phyloP scores from a whole-genome alignment of 2,113 vertebrate species.

The Paradoxurus hermaphroditus region DNA sequence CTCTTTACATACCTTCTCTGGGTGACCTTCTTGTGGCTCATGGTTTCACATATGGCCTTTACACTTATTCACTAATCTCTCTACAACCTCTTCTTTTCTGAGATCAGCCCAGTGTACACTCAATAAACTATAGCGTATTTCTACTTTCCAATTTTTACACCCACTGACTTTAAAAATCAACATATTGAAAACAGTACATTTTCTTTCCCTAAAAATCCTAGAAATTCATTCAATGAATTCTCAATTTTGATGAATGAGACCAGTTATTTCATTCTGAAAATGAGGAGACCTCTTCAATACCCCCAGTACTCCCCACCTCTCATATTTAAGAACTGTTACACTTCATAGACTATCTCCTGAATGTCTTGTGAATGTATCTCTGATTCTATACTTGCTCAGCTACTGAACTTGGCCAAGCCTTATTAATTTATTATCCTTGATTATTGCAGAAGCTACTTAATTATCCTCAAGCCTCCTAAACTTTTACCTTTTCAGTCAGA shows the following conservation, averaged over 20 bases:
- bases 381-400: neutral
- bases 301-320: neutral
- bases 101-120: neutral
- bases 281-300: neutral
- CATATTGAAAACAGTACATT: neutral
- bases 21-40: neutral
- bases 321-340: neutral
- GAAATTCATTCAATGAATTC: neutral
- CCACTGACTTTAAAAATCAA: neutral
- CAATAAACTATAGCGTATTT: neutral
- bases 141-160: neutral
- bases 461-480: neutral
- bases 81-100: neutral
- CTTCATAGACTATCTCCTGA: neutral
- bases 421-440: neutral
- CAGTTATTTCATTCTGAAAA: neutral
- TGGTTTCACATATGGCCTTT: neutral
- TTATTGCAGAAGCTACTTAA: neutral
- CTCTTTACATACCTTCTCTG: neutral
- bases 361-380: neutral
- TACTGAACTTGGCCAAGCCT: neutral
- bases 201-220: neutral
- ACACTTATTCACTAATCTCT: neutral
- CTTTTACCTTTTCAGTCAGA: neutral
- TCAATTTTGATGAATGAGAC: neutral